Base-by-base conservation (phyloP, 2,888 invertebrate genomes). In the Nemotelus nigrinus region DNA sequence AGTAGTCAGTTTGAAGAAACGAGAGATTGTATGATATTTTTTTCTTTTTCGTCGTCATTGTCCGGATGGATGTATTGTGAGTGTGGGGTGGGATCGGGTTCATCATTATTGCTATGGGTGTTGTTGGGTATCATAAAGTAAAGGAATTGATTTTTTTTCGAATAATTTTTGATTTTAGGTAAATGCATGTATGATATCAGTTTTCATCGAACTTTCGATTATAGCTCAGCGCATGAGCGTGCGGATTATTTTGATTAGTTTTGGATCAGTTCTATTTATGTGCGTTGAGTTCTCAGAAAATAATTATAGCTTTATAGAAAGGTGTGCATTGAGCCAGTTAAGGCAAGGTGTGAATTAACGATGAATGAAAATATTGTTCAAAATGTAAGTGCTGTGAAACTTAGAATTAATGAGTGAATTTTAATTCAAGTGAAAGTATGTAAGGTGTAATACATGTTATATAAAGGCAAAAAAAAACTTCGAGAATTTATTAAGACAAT, bases 181-280 rank as follows among this genome's bases (percentile, higher is more conserved):
- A 48, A 74, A 41, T 74, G 60, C 6, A 48, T 74, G 60, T 48
- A 74, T 74, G 55, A 70, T 75, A 60, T 77, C 77, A 77, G 77
- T 77, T 68, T 77, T 77, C 63, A 77, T 68, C 43, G 68, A 50
- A 68, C 77, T 10, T 45, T 45, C 55, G 67, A 67, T 76, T 44
- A 45, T 44, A 5, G 47, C 43, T 50, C 63, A 45, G 76, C 76
- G 76, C 76, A 76, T 76, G 76, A 76, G 65, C 58, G 53, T 76
- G 43, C 41, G 47, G 72, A 47, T 72, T 58, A 44, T 45, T 58
- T 72, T 68, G 25, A 7, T 25, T 53, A 41, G n/a, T 57, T 71
- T 53, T 53, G 53, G 6, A 53, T 39, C 3, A 50, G 68, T 68
- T 44, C 41, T 65, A 8, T 65, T n/a, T 47, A 58, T 7, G 6